Conservation (phyloP, 2,113 vertebrate genomes). For the Tragelaphus scriptus region DNA sequence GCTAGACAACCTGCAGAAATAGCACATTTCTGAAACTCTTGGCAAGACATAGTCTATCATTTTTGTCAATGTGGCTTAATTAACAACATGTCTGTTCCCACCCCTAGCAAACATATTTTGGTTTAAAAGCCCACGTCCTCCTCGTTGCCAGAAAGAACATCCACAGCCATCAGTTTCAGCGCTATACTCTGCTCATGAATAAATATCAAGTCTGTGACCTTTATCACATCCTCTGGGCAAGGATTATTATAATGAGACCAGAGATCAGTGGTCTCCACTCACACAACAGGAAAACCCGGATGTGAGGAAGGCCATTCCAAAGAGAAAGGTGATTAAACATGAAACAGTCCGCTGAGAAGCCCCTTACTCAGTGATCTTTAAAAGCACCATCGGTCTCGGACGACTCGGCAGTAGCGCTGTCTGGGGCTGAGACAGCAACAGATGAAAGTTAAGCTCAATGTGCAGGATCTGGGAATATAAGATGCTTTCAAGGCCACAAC, state of each 20-base stretch:
- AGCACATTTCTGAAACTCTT: neutral
- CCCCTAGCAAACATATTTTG: neutral
- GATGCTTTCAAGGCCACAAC: neutral
- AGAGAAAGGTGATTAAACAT: constrained; percentile 11
- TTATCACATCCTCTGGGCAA: constrained; percentile 31
- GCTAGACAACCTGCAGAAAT: neutral
- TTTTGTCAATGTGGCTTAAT: constrained; percentile 7
- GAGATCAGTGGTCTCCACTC: neutral
- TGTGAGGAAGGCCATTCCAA: neutral
- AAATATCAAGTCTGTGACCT: constrained; percentile 42
- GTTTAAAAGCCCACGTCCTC: neutral
- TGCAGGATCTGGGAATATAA: neutral
- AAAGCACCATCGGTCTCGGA: neutral
- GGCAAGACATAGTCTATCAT: neutral
- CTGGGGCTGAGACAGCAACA: neutral
- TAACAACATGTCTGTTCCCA: neutral
- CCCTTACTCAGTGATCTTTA: neutral
- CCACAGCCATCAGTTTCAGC: neutral
- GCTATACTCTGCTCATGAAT: constrained; percentile 40
- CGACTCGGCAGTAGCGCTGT: neutral
- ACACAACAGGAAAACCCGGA: neutral
- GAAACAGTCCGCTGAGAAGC: neutral
- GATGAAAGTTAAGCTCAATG: neutral
- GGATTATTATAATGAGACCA: constrained; percentile 45
- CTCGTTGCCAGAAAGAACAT: neutral